Base-by-base conservation (phyloP, 2,797 vertebrate genomes). In the Lutjanus argentimaculatus region DNA sequence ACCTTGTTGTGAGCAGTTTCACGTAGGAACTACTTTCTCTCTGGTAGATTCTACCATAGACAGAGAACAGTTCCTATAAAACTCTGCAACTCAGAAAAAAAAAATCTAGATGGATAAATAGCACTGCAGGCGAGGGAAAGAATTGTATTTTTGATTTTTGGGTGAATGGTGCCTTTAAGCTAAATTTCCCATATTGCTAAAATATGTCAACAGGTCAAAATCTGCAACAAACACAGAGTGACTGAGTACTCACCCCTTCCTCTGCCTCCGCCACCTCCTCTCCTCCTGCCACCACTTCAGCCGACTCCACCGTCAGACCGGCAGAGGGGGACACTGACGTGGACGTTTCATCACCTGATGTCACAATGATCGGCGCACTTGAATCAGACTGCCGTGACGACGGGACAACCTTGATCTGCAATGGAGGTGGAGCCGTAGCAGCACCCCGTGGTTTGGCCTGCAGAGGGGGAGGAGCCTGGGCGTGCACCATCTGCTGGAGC, bases 381-480 rank as follows among this genome's bases (percentile, higher is more conserved):
- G 89, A 8, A 19, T 96, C 94, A 0, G 87, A 80, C 88, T 96
- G 96, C 5, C 95, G 88, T 1, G 95, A 90, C 4, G 93, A 80
- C 0, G 95, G 95, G 19, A 96, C 94, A 0, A 96, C 95, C 77
- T 97, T 98, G 74, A 97, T 97, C 87, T 97, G 97, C 84, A 97
- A 94, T 0, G 96, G 96, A 0, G 97, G 96, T 0, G 96, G 97
- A 73, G 72, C 94, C 3, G 64, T 88, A 67, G 93, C 56, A 0
- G 94, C 40, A 1, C 93, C 94, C 0, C 95, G 91, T 0, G 96
- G 96, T 59, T 98, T 96, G 42, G 96, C 95, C 90, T 97, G 97
- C 19, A 98, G 95, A 0, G 97, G 97, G 0, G 97, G 97, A 0
- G 97, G 97, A 0, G 97, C 94, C 78, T 96, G 96, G 83, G 95